phyloP scores from a whole-genome alignment of 1,140 invertebrate species.

The Pogonomyrmex barbatus region DNA sequence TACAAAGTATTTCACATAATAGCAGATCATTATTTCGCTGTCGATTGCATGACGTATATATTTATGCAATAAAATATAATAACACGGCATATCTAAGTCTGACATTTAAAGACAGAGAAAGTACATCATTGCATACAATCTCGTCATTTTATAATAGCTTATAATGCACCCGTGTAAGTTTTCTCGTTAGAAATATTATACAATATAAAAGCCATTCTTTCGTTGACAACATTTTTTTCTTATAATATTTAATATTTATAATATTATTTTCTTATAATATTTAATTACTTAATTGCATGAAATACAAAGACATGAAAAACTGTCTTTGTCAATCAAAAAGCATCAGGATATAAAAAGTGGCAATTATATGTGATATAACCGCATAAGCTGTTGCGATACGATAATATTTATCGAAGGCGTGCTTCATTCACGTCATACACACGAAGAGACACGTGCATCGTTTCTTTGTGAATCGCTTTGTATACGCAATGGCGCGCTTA shows the following conservation, averaged over 20 bases:
- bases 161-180: not conserved
- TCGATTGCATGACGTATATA: slow-evolving; percentile 9
- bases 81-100: not conserved
- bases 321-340: not conserved
- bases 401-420: not conserved
- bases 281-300: not conserved
- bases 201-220: not conserved
- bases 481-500: slow-evolving; percentile 1
- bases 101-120: slow-evolving; percentile 48
- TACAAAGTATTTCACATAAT: not conserved
- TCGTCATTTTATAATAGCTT: slow-evolving; percentile 19
- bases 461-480: not conserved
- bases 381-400: not conserved
- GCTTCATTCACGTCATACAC: not conserved
- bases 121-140: slow-evolving; percentile 1
- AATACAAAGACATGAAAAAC: not conserved
- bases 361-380: not conserved
- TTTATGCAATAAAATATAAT: slow-evolving; percentile 44
- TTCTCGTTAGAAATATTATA: not conserved
- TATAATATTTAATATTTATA: not conserved
- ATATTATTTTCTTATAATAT: not conserved
- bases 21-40: not conserved
- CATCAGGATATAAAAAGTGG: not conserved
- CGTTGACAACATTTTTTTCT: not conserved
- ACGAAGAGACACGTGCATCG: not conserved